Evolutionary conservation across 2,888 invertebrate species (phyloP).

Genomic region (Dasypolia templi): DNA sequence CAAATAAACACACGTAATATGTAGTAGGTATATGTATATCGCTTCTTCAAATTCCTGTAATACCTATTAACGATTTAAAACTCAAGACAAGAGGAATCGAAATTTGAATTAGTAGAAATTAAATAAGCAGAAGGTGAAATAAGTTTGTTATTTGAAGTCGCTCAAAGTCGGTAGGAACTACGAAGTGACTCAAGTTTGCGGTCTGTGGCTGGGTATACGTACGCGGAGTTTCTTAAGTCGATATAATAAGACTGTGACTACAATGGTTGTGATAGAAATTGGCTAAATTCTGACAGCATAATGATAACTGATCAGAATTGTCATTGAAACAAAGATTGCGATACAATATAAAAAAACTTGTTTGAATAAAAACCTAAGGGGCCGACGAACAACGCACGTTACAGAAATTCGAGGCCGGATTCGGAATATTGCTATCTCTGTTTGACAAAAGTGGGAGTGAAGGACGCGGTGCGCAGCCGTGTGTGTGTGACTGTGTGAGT

Average conservation of each 20-base stretch:
- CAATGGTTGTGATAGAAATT: neutral
- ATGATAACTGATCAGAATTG: neutral
- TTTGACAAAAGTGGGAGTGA: too few species aligned
- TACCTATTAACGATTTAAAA: neutral
- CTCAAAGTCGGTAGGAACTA: conserved; percentile 51
- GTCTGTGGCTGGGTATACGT: conserved; percentile 44
- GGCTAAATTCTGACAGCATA: neutral
- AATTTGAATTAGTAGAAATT: conserved; percentile 38
- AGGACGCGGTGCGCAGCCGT: too few species aligned
- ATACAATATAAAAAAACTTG: neutral
- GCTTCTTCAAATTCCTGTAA: neutral
- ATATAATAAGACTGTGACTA: neutral
- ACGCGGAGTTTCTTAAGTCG: conserved; percentile 29
- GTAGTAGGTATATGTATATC: neutral
- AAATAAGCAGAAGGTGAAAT: conserved; percentile 42
- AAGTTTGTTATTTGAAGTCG: conserved; percentile 62
- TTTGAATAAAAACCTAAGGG: neutral
- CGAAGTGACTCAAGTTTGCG: conserved; percentile 60
- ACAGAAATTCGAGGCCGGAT: too few species aligned
- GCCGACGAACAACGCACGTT: too few species aligned
- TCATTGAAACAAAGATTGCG: neutral
- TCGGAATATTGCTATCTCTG: too few species aligned
- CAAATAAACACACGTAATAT: neutral
- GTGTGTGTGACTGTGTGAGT: too few species aligned
- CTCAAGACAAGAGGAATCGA: conserved; percentile 29